Conservation (phyloP, 2,888 invertebrate genomes). For the Catocala fraxini region DNA sequence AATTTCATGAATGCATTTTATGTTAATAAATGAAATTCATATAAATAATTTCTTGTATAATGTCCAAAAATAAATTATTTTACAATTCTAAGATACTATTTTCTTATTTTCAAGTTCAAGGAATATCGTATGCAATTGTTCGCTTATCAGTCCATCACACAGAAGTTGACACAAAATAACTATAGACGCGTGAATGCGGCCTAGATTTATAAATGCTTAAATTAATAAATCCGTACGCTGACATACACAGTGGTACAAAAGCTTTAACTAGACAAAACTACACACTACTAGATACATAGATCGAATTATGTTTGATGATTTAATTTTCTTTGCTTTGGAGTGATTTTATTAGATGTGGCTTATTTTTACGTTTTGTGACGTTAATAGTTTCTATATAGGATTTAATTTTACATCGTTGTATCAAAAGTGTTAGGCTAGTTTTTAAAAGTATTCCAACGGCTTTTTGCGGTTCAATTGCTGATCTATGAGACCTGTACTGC, state of each 20-base stretch:
- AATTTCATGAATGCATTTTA: no score
- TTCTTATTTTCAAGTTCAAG: no score
- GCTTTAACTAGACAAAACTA: conserved; percentile 24
- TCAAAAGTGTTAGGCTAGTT: conserved; percentile 16
- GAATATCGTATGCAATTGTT: conserved; percentile 37
- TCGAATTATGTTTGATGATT: conserved; percentile 21
- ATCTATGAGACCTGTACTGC: conserved; percentile 31
- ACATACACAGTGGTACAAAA: conserved; percentile 27
- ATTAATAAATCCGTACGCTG: conserved; percentile 18
- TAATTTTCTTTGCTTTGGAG: conserved; percentile 22
- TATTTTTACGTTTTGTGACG: conserved; percentile 32
- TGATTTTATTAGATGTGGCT: not conserved
- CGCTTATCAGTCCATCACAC: conserved; percentile 13
- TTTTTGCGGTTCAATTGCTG: conserved; percentile 15
- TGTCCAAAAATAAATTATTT: no score
- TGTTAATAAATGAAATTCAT: no score
- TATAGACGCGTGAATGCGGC: conserved; percentile 5
- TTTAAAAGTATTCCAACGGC: not conserved
- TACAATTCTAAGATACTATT: no score
- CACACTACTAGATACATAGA: conserved; percentile 22
- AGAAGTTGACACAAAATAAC: conserved; percentile 25
- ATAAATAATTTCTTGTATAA: no score
- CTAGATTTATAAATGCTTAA: conserved; percentile 25
- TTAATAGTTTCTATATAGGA: conserved; percentile 10
- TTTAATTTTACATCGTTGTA: conserved; percentile 1